Percentiles rank a stretch among this genome's conserved stretches.
These are phyloP conservation scores for Scomber scombrus DNA, from an alignment of 2,113 vertebrate species.

Conservation along the genomic window DNA sequence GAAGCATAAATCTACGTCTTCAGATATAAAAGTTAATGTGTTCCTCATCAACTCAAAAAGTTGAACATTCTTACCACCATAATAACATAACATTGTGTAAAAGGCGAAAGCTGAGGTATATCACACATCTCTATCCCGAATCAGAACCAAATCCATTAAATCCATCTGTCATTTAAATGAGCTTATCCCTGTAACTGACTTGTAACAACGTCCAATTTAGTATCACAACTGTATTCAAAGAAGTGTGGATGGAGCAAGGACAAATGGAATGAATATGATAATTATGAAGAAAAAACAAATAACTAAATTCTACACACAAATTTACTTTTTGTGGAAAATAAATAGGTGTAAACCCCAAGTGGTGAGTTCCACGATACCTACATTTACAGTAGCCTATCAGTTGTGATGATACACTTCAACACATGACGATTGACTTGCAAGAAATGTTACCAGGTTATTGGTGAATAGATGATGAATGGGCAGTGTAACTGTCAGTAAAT, in stretches of 20 bases:
- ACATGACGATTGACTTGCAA: too few species aligned
- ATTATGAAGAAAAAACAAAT: too few species aligned
- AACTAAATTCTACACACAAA: too few species aligned
- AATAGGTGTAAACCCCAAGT: too few species aligned
- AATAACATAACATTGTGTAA: neutral
- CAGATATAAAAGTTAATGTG: neutral
- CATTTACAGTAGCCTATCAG: too few species aligned
- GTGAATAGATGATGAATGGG: too few species aligned
- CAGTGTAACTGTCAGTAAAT: too few species aligned
- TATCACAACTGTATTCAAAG: neutral
- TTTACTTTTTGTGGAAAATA: too few species aligned
- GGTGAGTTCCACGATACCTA: too few species aligned
- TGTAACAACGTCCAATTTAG: neutral
- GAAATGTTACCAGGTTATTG: too few species aligned
- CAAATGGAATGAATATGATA: neutral
- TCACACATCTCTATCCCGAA: too few species aligned
- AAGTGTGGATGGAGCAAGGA: neutral
- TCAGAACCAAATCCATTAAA: neutral
- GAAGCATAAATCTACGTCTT: neutral
- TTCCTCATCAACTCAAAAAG: neutral
- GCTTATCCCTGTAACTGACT: neutral
- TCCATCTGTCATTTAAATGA: neutral
- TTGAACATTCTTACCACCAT: neutral
- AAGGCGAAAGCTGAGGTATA: neutral
- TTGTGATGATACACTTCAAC: too few species aligned